A percentile compares a stretch with the other conserved stretches of the same genome.
Evolutionary conservation across 2,888 invertebrate genomes (phyloP).

Genomic region (Agrotis puta): DNA sequence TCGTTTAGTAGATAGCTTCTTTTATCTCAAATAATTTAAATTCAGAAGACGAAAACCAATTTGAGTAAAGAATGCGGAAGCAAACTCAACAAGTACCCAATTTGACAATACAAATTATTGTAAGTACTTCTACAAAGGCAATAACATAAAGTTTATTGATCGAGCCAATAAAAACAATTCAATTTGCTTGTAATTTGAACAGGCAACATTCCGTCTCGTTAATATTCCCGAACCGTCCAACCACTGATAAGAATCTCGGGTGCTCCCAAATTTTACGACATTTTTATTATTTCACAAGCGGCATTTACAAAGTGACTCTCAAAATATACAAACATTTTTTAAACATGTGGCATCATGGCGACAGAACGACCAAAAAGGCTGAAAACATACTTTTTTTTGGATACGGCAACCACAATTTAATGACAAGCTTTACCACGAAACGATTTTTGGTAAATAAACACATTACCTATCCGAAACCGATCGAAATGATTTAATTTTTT

Average conservation of each 20-base stretch:
- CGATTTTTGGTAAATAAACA: conserved; percentile 58
- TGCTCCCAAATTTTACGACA: conserved; percentile 68
- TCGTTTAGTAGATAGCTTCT: background rate
- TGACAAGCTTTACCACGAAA: conserved; percentile 61
- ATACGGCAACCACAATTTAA: conserved; percentile 58
- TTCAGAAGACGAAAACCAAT: conserved; percentile 1
- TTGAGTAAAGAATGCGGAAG: conserved; percentile 8
- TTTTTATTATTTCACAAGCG: conserved; percentile 69
- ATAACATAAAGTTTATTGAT: conserved; percentile 65
- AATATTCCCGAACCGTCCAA: conserved; percentile 65
- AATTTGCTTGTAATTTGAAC: conserved; percentile 64
- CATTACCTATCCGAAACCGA: conserved; percentile 12
- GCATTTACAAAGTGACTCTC: conserved; percentile 67
- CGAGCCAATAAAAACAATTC: conserved; percentile 67
- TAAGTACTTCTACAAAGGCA: conserved; percentile 41
- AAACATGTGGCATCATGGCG: conserved; percentile 64
- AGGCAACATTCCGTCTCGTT: conserved; percentile 59
- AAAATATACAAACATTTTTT: conserved; percentile 67
- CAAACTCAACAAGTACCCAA: conserved; percentile 16
- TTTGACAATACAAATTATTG: conserved; percentile 39
- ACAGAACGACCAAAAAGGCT: conserved; percentile 58
- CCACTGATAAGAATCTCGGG: conserved; percentile 65
- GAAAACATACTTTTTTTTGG: conserved; percentile 39
- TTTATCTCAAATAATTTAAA: background rate
- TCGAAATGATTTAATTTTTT: conserved; percentile 17